Base-by-base conservation (phyloP, 2,888 invertebrate genomes). In the Timema podura region DNA sequence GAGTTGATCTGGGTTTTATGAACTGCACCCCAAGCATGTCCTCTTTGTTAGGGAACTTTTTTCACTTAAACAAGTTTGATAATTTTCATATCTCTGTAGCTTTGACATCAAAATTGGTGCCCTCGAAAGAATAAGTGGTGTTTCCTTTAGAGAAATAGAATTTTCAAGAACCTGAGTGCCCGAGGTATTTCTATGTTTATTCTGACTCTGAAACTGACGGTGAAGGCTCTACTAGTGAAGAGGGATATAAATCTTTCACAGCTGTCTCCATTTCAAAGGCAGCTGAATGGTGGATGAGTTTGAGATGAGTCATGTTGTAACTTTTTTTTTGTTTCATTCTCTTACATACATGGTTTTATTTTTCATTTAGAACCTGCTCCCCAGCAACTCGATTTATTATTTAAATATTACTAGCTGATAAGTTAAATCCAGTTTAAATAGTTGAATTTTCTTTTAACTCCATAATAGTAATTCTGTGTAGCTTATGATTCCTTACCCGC, bases 21-120 rank as follows among this genome's bases (percentile, higher is more conserved):
- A 68, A 64, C 47, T 68, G 48, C 64, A 48, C 48, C 68, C 68
- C 30, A 68, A 68, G 1, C 61, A 68, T 68, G 47, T 68, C 61
- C 13, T 68, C 46, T 47, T 64, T 16, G 64, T 72, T 15, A 16
- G 69, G 49, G 67, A 48, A 67, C 48, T 49, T 49, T 48, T n/a
- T 49, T 16, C 48, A 15, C 48, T 30, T n/a, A 48, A n/a, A 49
- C 48, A 54, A 49, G 67, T 48, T 48, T 44, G 51, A 67, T 67
- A 30, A 67, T 51, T 44, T 44, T 30, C 48, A 48, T n/a, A 44
- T 67, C n/a, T 48, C 3, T 7, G 67, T 54, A 51, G 67, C 51
- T 51, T 54, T 67, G 6, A 67, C 51, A 13, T 48, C 11, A 1
- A 67, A 49, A 45, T 48, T 30, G 16, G 7, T 48, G 30, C 44